Percentiles rank a stretch among this genome's conserved stretches.
Conservation (phyloP, 1,140 invertebrate species). For the Elysia chlorotica region DNA sequence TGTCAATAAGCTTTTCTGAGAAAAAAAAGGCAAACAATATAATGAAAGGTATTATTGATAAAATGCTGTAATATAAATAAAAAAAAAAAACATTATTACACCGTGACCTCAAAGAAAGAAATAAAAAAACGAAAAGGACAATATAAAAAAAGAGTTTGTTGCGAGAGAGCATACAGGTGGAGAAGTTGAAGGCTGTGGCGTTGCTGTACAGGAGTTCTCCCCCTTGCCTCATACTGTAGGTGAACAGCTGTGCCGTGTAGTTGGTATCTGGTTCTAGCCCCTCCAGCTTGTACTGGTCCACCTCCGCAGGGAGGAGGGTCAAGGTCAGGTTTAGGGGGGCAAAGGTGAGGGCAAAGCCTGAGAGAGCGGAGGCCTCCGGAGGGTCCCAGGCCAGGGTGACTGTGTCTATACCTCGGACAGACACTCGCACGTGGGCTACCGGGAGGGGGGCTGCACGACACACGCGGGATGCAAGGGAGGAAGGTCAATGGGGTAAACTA, state of each 20-base stretch:
- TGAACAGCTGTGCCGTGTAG: constrained; percentile 24
- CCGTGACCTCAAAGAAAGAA: no score
- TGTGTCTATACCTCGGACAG: constrained; percentile 26
- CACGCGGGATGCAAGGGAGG: background rate
- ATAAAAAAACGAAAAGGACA: no score
- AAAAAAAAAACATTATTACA: no score
- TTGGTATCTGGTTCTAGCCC: constrained; percentile 22
- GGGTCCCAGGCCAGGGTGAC: constrained; percentile 33
- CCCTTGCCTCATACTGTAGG: constrained; percentile 2
- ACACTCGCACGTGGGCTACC: constrained; percentile 24
- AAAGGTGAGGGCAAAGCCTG: constrained; percentile 26
- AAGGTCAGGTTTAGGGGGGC: constrained; percentile 13
- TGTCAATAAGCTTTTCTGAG: no score
- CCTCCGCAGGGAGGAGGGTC: constrained; percentile 1
- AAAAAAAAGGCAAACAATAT: no score
- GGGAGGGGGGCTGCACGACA: constrained; percentile 35
- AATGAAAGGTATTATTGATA: no score
- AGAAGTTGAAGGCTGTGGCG: constrained; percentile 22
- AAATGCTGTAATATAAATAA: no score
- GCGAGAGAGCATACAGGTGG: constrained; percentile 28
- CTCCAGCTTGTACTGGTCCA: constrained; percentile 9
- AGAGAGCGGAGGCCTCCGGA: constrained; percentile 17
- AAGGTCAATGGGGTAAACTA: background rate
- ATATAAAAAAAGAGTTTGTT: no score
- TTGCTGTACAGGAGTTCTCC: constrained; percentile 19